Percentiles rank a stretch among this genome's conserved stretches.
Conservation (phyloP, 2,888 invertebrate genomes). For the Parapristionchus giblindavisi region DNA sequence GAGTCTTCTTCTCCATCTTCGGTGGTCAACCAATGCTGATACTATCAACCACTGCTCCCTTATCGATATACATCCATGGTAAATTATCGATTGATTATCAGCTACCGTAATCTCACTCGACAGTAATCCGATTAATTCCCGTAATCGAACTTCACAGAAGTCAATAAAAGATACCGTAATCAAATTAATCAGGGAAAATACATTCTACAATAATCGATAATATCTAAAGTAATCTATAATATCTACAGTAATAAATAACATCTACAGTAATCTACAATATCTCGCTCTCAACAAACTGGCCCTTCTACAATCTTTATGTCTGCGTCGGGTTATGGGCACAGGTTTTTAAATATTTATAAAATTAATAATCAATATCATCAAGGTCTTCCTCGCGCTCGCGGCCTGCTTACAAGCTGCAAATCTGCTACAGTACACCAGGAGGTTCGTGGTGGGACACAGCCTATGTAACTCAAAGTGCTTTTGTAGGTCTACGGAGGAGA, state of each 20-base stretch:
- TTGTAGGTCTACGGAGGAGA: slow-evolving; percentile 54
- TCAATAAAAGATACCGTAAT: no score
- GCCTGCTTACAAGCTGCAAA: slow-evolving; percentile 56
- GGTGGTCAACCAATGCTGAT: slow-evolving; percentile 65
- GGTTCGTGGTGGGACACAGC: slow-evolving; percentile 41
- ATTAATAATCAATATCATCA: background rate
- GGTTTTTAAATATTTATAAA: background rate
- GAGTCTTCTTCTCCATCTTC: slow-evolving; percentile 58
- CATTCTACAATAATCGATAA: background rate
- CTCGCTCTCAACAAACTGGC: slow-evolving; percentile 46
- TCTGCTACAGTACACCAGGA: slow-evolving; percentile 58
- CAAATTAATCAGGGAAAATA: no score
- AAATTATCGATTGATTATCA: background rate
- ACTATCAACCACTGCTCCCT: slow-evolving; percentile 61
- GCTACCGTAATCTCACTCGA: no score
- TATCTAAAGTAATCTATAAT: background rate
- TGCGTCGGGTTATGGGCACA: slow-evolving; percentile 56
- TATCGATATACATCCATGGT: slow-evolving; percentile 64
- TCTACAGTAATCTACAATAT: slow-evolving; percentile 58
- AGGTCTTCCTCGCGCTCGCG: slow-evolving; percentile 49
- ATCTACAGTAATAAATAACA: background rate
- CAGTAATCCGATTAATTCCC: no score
- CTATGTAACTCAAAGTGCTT: background rate
- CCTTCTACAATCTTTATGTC: slow-evolving; percentile 60
- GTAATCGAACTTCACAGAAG: no score